Conservation (phyloP, 1,140 invertebrate genomes). For the Calephelis nemesis region DNA sequence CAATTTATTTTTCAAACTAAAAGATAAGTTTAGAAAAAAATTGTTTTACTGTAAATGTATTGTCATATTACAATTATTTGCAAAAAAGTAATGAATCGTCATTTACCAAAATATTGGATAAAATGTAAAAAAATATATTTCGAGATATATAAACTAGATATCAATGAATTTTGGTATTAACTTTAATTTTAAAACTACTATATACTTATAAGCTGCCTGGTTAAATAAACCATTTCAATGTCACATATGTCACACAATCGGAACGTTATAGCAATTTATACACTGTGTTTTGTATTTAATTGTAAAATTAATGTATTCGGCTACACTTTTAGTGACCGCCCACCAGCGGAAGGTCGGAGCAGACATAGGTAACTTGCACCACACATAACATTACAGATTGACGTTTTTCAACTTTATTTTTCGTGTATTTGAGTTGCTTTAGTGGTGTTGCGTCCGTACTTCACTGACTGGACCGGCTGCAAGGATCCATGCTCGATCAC, state of each 20-base stretch:
- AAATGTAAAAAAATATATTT: too few relatives aligned
- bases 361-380: conserved; percentile 85
- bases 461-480: conserved; percentile 74
- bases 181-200: too few relatives aligned
- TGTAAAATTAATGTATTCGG: conserved; percentile 77
- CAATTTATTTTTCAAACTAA: too few relatives aligned
- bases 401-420: conserved; percentile 75
- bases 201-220: not conserved
- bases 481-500: conserved; percentile 74
- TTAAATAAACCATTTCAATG: conserved; percentile 14
- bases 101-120: too few relatives aligned
- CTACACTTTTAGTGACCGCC: conserved; percentile 84
- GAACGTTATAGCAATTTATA: conserved; percentile 29
- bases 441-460: conserved; percentile 77
- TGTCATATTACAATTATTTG: too few relatives aligned
- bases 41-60: too few relatives aligned
- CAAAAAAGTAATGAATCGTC: too few relatives aligned
- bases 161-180: too few relatives aligned
- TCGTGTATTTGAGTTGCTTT: conserved; percentile 78
- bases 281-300: conserved; percentile 63
- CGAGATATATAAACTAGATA: too few relatives aligned
- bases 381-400: conserved; percentile 77
- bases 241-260: conserved; percentile 37
- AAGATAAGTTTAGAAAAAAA: too few relatives aligned
- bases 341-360: conserved; percentile 87